These are phyloP conservation scores for Myiozetetes cayanensis DNA, from an alignment of 2,113 vertebrate genomes.

Conservation along the genomic window DNA sequence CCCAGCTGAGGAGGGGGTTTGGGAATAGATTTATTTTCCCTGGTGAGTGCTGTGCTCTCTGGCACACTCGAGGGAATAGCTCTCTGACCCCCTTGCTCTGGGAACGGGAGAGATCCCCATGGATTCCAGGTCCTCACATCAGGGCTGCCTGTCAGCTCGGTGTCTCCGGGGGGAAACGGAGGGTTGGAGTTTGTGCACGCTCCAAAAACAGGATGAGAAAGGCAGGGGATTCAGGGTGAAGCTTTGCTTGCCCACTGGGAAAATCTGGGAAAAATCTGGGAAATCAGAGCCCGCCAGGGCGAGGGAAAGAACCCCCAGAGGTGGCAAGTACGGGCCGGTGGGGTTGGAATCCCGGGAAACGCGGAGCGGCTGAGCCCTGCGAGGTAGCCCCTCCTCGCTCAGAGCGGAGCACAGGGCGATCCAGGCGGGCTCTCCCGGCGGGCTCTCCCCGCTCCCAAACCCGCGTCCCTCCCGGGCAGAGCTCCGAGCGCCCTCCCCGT, in stretches of 20 bases:
- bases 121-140: not conserved
- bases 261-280: not conserved
- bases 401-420: not conserved
- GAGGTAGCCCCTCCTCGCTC: not conserved
- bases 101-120: not conserved
- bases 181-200: not conserved
- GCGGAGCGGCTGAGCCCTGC: not conserved
- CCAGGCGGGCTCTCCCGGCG: accelerated
- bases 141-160: not conserved
- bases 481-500: not conserved
- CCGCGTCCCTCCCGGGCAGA: not conserved
- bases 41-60: not conserved
- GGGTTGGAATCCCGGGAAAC: not conserved
- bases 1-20: not conserved
- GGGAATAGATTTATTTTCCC: not conserved
- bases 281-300: not conserved
- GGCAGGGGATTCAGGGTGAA: not conserved
- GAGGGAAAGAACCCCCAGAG: not conserved
- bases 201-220: accelerated
- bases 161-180: not conserved
- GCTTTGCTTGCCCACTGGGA: not conserved
- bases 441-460: not conserved
- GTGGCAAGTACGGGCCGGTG: not conserved
- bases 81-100: not conserved
- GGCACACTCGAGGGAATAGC: not conserved